phyloP scores from a whole-genome alignment of 2,113 vertebrate genomes.

The Lepus americanus region DNA sequence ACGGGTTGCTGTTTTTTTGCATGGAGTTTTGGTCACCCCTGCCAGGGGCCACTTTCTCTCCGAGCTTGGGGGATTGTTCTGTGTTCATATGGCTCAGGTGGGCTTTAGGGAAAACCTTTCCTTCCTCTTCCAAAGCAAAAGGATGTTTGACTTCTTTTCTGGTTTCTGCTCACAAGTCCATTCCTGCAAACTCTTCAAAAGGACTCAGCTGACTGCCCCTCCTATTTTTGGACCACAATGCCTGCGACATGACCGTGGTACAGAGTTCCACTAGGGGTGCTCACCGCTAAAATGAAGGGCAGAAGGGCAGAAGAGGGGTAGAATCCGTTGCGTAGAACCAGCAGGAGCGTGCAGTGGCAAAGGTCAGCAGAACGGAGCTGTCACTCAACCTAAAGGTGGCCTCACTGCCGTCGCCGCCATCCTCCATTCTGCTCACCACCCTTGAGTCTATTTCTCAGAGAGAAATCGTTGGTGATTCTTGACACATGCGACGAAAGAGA shows the following conservation, averaged over 20 bases:
- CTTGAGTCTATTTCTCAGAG: background rate
- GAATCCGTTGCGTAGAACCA: background rate
- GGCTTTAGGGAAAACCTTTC: background rate
- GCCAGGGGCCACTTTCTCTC: background rate
- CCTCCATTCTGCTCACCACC: background rate
- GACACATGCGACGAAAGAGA: background rate
- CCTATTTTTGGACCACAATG: background rate
- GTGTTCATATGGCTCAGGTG: background rate
- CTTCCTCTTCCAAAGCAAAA: background rate
- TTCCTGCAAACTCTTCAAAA: background rate
- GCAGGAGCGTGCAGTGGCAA: background rate
- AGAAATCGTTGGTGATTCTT: background rate
- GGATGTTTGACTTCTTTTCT: constrained; percentile 11
- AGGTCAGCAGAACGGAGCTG: background rate
- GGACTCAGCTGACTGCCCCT: background rate
- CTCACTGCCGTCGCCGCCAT: background rate
- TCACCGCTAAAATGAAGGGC: background rate
- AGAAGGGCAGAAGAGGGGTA: background rate
- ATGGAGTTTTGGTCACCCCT: background rate
- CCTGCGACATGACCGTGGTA: background rate
- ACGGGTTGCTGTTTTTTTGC: background rate
- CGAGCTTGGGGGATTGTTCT: background rate
- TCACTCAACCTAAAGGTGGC: background rate
- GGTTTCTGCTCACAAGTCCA: background rate
- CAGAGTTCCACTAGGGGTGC: constrained; percentile 71